Conservation (phyloP, 2,888 invertebrate genomes). For the Xestia ashworthii region DNA sequence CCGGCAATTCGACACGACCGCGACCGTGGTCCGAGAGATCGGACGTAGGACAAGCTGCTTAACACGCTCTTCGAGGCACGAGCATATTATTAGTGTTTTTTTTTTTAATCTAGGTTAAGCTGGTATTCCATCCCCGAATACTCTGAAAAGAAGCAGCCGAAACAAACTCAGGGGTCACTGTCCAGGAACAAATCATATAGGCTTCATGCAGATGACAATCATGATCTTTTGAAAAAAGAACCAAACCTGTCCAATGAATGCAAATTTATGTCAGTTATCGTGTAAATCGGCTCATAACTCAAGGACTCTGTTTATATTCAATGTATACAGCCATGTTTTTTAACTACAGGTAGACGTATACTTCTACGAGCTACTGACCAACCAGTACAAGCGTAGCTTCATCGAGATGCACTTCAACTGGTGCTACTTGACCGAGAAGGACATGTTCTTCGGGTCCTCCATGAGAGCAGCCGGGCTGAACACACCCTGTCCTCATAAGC, state of each 20-base stretch:
- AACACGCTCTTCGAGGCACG: background rate
- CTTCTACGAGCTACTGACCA: constrained; percentile 69
- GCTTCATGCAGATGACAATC: background rate
- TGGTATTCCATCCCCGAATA: background rate
- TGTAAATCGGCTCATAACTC: background rate
- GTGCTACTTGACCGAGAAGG: constrained; percentile 69
- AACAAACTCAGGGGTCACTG: background rate
- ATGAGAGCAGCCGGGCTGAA: constrained; percentile 45
- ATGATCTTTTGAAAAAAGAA: background rate
- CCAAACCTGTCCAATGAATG: background rate
- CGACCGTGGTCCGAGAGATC: background rate
- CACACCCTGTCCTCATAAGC: constrained; percentile 61
- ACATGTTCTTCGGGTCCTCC: constrained; percentile 67
- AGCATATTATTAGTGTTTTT: background rate
- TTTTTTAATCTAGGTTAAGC: background rate
- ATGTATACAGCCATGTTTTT: background rate
- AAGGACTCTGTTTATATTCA: background rate
- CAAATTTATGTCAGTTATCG: background rate
- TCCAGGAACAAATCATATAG: background rate
- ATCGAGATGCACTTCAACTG: constrained; percentile 69
- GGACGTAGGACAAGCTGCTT: background rate
- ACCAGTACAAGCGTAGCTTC: constrained; percentile 70
- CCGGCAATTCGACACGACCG: background rate
- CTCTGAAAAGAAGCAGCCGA: background rate
- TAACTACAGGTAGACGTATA: constrained; percentile 63